Evolutionary conservation across 2,888 invertebrate genomes (phyloP).

Genomic region (Cloeon dipterum): DNA sequence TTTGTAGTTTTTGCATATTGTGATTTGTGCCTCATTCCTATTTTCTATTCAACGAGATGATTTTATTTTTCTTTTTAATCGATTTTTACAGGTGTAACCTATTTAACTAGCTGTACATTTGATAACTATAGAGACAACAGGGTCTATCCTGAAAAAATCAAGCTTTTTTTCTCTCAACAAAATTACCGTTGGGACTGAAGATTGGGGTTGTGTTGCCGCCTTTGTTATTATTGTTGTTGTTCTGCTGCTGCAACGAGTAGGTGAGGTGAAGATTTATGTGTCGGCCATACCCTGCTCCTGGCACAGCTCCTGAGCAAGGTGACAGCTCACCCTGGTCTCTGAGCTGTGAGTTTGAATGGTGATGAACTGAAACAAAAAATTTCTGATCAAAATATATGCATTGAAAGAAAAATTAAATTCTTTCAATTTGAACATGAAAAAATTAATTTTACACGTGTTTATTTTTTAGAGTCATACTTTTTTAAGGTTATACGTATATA

Average conservation of each 20-base stretch:
- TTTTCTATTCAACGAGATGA: too few relatives aligned
- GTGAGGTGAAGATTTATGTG: constrained; percentile 75
- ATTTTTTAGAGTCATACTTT: too few relatives aligned
- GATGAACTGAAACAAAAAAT: constrained; percentile 34
- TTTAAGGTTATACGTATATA: too few relatives aligned
- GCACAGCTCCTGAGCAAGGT: constrained; percentile 1
- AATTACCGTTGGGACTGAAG: constrained; percentile 17
- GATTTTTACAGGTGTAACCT: too few relatives aligned
- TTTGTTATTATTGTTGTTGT: constrained; percentile 2
- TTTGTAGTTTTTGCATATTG: too few relatives aligned
- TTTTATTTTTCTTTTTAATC: too few relatives aligned
- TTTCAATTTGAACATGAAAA: constrained; percentile 10
- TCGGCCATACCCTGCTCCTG: constrained; percentile 43
- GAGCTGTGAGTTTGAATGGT: constrained; percentile 15
- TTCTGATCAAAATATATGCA: constrained; percentile 12
- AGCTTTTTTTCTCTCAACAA: too few relatives aligned
- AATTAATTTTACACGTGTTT: background rate
- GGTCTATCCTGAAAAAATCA: too few relatives aligned
- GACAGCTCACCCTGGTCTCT: constrained; percentile 26
- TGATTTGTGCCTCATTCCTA: too few relatives aligned
- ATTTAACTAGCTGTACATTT: too few relatives aligned
- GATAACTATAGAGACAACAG: too few relatives aligned
- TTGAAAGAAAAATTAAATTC: background rate
- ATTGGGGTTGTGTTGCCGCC: constrained; percentile 3
- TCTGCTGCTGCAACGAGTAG: constrained; percentile 67